Evolutionary conservation across 2,888 invertebrate species (phyloP).

Genomic region (Lepidocyrtoides sp.): DNA sequence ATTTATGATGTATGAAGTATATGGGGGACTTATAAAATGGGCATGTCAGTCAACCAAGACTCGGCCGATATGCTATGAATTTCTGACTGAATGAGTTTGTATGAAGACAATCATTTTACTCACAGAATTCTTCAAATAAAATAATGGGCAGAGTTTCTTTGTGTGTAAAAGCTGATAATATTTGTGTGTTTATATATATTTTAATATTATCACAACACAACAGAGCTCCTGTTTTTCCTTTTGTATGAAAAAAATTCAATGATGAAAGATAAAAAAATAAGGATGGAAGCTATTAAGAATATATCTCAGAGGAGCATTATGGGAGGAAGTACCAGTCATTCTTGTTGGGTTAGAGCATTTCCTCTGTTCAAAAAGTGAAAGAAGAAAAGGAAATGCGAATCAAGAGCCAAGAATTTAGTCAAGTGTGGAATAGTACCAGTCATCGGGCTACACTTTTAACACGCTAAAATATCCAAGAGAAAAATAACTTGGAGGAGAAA

Average conservation of each 20-base stretch:
- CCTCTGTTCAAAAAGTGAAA: constrained; percentile 26
- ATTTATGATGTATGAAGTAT: background rate
- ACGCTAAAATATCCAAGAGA: background rate
- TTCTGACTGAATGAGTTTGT: background rate
- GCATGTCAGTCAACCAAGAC: background rate
- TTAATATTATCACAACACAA: background rate
- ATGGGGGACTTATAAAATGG: background rate
- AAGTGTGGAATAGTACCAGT: constrained; percentile 32
- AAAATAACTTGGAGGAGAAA: background rate
- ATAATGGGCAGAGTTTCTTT: background rate
- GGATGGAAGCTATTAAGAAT: background rate
- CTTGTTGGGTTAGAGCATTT: constrained; percentile 44
- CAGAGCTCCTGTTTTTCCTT: background rate
- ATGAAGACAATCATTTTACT: background rate
- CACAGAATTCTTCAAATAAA: background rate
- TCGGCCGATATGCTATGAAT: background rate
- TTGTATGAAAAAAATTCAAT: background rate
- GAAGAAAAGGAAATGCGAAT: constrained; percentile 31
- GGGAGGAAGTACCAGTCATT: background rate
- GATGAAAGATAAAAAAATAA: background rate
- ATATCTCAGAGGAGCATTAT: background rate
- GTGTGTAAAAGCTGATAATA: background rate
- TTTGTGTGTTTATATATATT: background rate
- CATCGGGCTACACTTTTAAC: background rate
- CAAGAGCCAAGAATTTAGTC: constrained; percentile 65